phyloP scores from a whole-genome alignment of 2,113 vertebrate genomes.

The Galeopterus variegatus region DNA sequence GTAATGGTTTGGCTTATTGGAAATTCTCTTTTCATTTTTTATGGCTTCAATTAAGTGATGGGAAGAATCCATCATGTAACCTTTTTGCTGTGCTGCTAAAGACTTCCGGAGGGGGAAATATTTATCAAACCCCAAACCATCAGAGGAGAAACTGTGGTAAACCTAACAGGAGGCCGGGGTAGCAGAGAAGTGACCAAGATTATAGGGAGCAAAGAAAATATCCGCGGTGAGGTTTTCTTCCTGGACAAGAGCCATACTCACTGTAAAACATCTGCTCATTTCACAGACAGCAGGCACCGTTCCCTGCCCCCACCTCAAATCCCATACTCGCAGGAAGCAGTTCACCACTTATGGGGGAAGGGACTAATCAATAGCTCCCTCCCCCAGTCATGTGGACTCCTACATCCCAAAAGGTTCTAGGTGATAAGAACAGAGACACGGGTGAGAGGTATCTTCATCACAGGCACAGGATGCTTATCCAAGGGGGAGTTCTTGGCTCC shows the following conservation, averaged over 20 bases:
- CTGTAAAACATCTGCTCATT: not conserved
- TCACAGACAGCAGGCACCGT: not conserved
- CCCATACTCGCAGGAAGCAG: not conserved
- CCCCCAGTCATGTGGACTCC: not conserved
- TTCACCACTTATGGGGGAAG: not conserved
- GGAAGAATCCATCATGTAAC: constrained; percentile 88
- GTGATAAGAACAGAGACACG: not conserved
- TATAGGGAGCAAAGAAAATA: constrained; percentile 45
- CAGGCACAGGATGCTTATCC: not conserved
- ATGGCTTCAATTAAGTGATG: constrained; percentile 90
- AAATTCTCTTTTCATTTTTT: constrained; percentile 90
- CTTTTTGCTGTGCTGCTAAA: constrained; percentile 86
- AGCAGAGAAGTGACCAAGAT: constrained; percentile 25
- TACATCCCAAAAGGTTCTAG: not conserved
- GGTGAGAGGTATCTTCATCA: no score
- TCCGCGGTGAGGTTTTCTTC: constrained; percentile 51
- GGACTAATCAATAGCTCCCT: not conserved
- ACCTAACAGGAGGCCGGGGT: constrained; percentile 64
- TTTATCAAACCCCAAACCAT: constrained; percentile 87
- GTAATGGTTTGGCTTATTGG: constrained; percentile 89
- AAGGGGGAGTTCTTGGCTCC: no score
- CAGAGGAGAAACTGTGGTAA: constrained; percentile 76
- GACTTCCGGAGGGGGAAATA: constrained; percentile 89
- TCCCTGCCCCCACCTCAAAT: not conserved
- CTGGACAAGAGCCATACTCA: constrained; percentile 30